Evolutionary conservation across 2,888 invertebrate species (phyloP), one percentile per base, ranked within the genome.

Genomic region (Pyrrhosoma nymphula): DNA sequence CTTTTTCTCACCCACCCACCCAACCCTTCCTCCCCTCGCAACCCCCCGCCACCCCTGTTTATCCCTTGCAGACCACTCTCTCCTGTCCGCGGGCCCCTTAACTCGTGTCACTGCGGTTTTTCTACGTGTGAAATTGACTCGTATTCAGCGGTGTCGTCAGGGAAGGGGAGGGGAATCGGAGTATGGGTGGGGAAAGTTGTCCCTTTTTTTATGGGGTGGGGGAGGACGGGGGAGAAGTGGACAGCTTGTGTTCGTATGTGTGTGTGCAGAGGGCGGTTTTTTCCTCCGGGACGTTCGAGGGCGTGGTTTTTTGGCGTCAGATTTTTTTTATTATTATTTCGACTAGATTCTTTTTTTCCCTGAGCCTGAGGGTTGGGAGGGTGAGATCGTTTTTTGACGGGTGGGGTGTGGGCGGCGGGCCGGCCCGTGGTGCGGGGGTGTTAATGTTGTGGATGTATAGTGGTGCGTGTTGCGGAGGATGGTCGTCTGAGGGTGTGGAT

Each of bases 71-170:
- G 47, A 47, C 47, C 47, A 8, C 47, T 47, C 47, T 47, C 47
- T 47, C 47, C 47, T 47, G 55, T 56, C 2, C 10, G 1, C 89
- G 14, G 55, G 55, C 56, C 93, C 91, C 60, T 91, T 91, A 91
- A 91, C 91, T 69, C 93, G 55, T 75, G 93, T 93, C 60, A 35
- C 93, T 75, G 93, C 69, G 93, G 93, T 93, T 93, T 93, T 93
- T 93, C 75, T 47, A 47, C 93, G 93, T 93, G 93, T 93, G 93
- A 93, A 93, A 93, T 93, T 93, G 93, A 93, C 93, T 93, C 93
- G 93, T 75, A 93, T 93, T 75, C 69, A 75, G 93, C n/a, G 93
- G 91, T 63, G 91, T 63, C n/a, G 47, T 26, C n/a, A 55, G 47
- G 69, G 14, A 18, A n/a, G 63, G 30, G 18, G 47, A 23, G 35